These are phyloP conservation scores for Phainopepla nitens DNA, from an alignment of 2,113 vertebrate species.

Conservation along the genomic window DNA sequence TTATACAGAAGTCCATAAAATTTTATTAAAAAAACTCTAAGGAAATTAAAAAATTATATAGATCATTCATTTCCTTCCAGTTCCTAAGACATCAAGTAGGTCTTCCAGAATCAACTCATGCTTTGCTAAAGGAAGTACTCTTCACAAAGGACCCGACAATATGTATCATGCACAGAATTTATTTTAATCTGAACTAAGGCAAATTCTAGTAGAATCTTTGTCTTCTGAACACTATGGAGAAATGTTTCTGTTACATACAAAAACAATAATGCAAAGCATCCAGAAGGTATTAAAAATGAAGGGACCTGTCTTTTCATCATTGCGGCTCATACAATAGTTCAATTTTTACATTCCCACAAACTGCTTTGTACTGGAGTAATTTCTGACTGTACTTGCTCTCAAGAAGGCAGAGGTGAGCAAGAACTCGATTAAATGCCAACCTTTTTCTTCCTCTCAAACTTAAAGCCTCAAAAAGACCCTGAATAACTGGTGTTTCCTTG, in stretches of 20 bases:
- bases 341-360: background rate
- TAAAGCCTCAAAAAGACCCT: background rate
- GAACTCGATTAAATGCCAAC: background rate
- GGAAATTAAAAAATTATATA: background rate
- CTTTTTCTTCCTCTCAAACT: background rate
- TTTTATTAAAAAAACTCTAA: background rate
- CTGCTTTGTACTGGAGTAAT: accelerated
- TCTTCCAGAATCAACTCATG: constrained; percentile 5
- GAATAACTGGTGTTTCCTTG: background rate
- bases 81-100: background rate
- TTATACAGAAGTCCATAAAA: constrained; percentile 5
- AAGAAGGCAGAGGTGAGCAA: background rate
- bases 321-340: background rate
- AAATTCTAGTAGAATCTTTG: background rate
- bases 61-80: constrained; percentile 8
- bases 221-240: background rate
- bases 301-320: background rate
- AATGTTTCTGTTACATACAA: background rate
- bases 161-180: background rate
- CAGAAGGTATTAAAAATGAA: background rate
- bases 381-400: background rate
- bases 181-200: background rate
- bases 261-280: background rate
- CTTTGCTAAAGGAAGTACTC: background rate
- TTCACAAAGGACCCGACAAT: background rate